phyloP scores from a whole-genome alignment of 2,797 vertebrate genomes.

The Neomorphus geoffroyi region DNA sequence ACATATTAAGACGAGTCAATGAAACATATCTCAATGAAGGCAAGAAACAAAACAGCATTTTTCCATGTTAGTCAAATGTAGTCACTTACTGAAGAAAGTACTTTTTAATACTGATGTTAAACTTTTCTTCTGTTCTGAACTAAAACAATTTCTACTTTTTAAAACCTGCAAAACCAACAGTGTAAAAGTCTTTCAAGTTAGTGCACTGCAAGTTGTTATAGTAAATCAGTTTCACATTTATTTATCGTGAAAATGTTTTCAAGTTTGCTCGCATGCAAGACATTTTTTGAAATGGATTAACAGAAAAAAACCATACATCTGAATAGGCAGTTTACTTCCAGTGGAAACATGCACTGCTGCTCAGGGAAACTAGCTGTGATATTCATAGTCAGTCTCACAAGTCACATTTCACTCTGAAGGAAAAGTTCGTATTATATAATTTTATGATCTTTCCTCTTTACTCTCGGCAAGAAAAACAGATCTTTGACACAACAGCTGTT shows the following conservation, averaged over 20 bases:
- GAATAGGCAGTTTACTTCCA: not conserved
- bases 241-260: not conserved
- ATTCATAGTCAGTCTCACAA: not conserved
- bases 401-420: not conserved
- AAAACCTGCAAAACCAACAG: conserved; percentile 57
- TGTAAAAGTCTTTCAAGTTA: conserved; percentile 51
- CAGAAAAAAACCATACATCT: not conserved
- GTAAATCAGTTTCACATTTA: conserved; percentile 25
- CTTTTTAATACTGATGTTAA: conserved; percentile 56
- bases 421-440: not conserved
- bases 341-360: conserved; percentile 11
- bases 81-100: conserved; percentile 60
- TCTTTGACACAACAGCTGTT: not conserved
- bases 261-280: conserved; percentile 6
- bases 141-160: conserved; percentile 60
- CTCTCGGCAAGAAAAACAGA: not conserved
- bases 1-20: conserved; percentile 19
- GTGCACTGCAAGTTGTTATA: conserved; percentile 21
- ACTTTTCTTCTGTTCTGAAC: conserved; percentile 59
- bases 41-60: conserved; percentile 40
- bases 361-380: not conserved
- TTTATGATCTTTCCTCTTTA: not conserved
- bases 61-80: conserved; percentile 56
- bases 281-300: not conserved
- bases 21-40: conserved; percentile 25